phyloP scores from a whole-genome alignment of 2,797 vertebrate genomes.

The Trematomus bernacchii region DNA sequence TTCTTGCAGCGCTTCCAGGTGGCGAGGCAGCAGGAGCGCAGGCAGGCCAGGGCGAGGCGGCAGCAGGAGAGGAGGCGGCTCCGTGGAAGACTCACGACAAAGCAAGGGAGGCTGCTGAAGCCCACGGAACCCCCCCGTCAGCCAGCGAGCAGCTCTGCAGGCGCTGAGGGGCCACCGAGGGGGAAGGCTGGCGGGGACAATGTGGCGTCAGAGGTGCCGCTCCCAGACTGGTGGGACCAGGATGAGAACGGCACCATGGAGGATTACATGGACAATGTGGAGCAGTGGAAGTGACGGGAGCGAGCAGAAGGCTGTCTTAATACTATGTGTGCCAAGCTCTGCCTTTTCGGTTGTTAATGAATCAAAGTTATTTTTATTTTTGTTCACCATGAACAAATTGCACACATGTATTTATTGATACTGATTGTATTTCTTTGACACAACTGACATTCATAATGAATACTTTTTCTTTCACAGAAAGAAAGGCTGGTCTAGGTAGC shows the following conservation, averaged over 20 bases:
- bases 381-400: conserved; percentile 23
- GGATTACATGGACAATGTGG: conserved; percentile 93
- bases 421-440: conserved; percentile 63
- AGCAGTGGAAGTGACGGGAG: conserved; percentile 86
- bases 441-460: conserved; percentile 22
- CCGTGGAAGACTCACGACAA: conserved; percentile 85
- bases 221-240: conserved; percentile 83
- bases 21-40: conserved; percentile 94
- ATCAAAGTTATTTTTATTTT: conserved; percentile 35
- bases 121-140: conserved; percentile 61
- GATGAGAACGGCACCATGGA: conserved; percentile 80
- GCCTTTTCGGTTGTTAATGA: conserved; percentile 62
- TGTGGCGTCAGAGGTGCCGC: conserved; percentile 60
- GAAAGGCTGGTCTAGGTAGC: conserved; percentile 10
- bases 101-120: conserved; percentile 83
- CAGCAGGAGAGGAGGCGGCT: conserved; percentile 92
- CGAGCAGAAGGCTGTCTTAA: conserved; percentile 29
- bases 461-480: conserved; percentile 30
- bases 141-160: conserved; percentile 23
- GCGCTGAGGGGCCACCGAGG: conserved; percentile 49
- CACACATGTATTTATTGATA: conserved; percentile 71
- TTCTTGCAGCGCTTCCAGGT: conserved; percentile 97
- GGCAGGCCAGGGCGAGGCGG: conserved; percentile 91
- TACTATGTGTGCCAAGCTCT: conserved; percentile 59
- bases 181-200: conserved; percentile 49